phyloP scores from a whole-genome alignment of 2,797 vertebrate species.

The Rhinichthys osculus region DNA sequence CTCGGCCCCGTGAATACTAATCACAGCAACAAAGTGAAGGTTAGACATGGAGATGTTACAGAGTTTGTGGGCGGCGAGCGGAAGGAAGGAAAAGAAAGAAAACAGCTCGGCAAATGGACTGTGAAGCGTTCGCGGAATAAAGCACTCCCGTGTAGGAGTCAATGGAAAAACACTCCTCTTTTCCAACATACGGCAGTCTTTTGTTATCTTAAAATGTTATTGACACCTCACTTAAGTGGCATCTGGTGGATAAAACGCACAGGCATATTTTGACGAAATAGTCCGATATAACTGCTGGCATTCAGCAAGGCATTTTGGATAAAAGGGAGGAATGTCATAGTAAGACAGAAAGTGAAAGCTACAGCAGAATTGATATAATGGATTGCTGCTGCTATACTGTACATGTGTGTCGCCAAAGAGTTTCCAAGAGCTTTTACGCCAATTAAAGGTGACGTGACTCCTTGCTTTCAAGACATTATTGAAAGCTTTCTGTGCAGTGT shows the following conservation, averaged over 20 bases:
- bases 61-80: slow-evolving; percentile 39
- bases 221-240: slow-evolving; percentile 62
- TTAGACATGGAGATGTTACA: slow-evolving; percentile 50
- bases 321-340: slow-evolving; percentile 4
- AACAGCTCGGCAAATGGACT: slow-evolving; percentile 50
- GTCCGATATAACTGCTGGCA: slow-evolving; percentile 51
- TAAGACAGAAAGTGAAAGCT: slow-evolving; percentile 12
- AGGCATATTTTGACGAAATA: slow-evolving; percentile 58
- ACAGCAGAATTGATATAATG: slow-evolving; percentile 48
- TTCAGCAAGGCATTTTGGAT: slow-evolving; percentile 48
- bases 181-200: slow-evolving; percentile 40
- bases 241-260: slow-evolving; percentile 58
- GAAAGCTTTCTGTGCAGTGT: slow-evolving; percentile 25
- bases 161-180: slow-evolving; percentile 50
- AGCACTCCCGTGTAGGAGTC: slow-evolving; percentile 58
- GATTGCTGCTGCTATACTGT: slow-evolving; percentile 32
- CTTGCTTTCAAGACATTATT: slow-evolving; percentile 29
- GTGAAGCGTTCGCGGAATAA: slow-evolving; percentile 54
- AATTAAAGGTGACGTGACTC: slow-evolving; percentile 36
- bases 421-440: slow-evolving; percentile 16
- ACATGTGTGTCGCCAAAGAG: slow-evolving; percentile 11
- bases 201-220: slow-evolving; percentile 66
- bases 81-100: slow-evolving; percentile 21
- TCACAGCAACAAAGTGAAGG: slow-evolving; percentile 65
- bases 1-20: slow-evolving; percentile 65